Base-by-base conservation (phyloP, 2,797 vertebrate species). In the Bovichtus variegatus region DNA sequence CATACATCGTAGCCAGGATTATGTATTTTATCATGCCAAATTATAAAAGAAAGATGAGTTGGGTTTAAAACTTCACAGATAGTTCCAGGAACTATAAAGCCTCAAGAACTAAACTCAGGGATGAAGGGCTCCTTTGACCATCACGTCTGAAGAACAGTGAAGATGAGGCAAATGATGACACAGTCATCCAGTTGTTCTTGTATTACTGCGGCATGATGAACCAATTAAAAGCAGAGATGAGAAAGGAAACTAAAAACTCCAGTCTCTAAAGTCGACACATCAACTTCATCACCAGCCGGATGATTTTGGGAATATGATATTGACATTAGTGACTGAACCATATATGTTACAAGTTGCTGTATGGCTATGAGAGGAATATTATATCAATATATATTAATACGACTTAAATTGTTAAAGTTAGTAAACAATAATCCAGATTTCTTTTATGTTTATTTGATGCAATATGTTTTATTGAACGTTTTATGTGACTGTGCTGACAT, bases 401-500 rank as follows among this genome's bases (percentile, higher is more conserved):
- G 31, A 31, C 31, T 31, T 8, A 31, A 31, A 6, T 8, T 31
- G 31, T 31, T 31, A 31, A 1, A 31, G 31, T 8, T 8, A 31
- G 31, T 31, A 6, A 31, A 31, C 31, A 31, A 5, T 4, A 31
- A 8, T 31, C 31, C 8, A 31, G 4, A 31, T 31, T 31, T n/a
- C n/a, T 1, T 31, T 31, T 31, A 31, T 31, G n/a, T 50, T 47
- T 21, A 11, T 47, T 4, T 47, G 46, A 47, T 21, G 19, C 6
- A 43, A 58, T 44, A 31, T 61, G 25, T 31, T 62, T 59, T 29
- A 34, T 31, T 55, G 34, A 34, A 31, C 31, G 11, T 65, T 65
- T 25, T 65, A 65, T 65, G 13, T 50, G 64, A 36, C 31, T 50
- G 21, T 41, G 38, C 57, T 25, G n/a, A 59, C 21, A 0, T 4